Percentiles rank a stretch among this genome's conserved stretches.
Evolutionary conservation across 2,113 vertebrate genomes (phyloP).

Genomic region (Ceyx melanurus): DNA sequence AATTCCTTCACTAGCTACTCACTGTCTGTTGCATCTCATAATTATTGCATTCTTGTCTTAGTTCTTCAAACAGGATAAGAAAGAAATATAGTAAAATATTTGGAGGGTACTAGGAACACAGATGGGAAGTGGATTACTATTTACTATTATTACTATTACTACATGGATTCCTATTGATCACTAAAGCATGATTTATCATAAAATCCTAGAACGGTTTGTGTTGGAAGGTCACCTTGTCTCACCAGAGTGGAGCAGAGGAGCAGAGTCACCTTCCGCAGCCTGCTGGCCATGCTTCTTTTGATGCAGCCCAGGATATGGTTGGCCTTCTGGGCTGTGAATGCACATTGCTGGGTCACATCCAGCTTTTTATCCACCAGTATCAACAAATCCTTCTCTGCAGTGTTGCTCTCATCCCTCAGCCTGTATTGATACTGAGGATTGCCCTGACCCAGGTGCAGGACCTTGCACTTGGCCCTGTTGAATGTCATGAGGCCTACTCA

Average conservation of each 20-base stretch:
- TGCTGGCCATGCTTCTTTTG: neutral
- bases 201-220: neutral
- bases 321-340: neutral
- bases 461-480: neutral
- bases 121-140: neutral
- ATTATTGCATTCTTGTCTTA: neutral
- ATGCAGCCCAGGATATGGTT: neutral
- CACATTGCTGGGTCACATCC: neutral
- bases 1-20: neutral
- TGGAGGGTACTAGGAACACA: neutral
- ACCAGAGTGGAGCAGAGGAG: neutral
- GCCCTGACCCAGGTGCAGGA: neutral
- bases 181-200: neutral
- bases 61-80: neutral
- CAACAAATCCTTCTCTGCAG: neutral
- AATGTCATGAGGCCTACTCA: neutral
- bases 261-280: neutral
- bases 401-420: neutral
- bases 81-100: neutral
- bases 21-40: neutral
- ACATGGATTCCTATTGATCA: too few relatives aligned
- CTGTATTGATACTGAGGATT: neutral
- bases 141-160: neutral
- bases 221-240: neutral
- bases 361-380: neutral